Base-by-base conservation (phyloP, 2,797 vertebrate species). In the Malacoctenus gilli region DNA sequence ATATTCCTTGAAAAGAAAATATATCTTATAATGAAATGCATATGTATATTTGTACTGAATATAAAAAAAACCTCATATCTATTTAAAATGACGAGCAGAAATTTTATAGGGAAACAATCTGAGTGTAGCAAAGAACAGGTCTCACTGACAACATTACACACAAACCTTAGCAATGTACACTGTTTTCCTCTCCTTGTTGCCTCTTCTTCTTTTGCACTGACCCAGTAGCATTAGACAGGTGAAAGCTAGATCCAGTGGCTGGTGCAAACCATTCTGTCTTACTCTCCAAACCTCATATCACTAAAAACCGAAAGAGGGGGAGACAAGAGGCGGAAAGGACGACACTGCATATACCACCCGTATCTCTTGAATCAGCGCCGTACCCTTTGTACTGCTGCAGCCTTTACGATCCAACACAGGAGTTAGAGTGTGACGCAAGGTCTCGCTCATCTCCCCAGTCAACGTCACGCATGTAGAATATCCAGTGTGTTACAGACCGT, bases 41-140 rank as follows among this genome's bases (percentile, higher is more conserved):
- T 85, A 85, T 87, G 84, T 91, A 88, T 89, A 92, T 89, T 90
- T 91, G 82, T 89, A 88, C 81, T 83, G 73, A 85, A 87, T 82
- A 86, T 79, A 82, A 88, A 85, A 88, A 83, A n/a, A n/a, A n/a
- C n/a, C 68, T 75, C 56, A 83, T 84, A 89, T 82, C 81, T 89
- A 89, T 89, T 86, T 85, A 76, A 84, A 84, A 85, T 80, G 74
- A 80, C 32, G 41, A 65, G 58, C 77, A 79, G 68, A 85, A 69
- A 56, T 80, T 86, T 84, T 85, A 82, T 86, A 85, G 69, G 66
- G 68, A 84, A 77, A 64, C 68, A 77, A 85, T 79, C 73, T 63
- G 82, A 85, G 87, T 87, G 86, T 90, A 89, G 89, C 89, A 89
- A 84, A 86, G 85, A 88, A 86, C 83, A 87, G 81, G 82, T 85